phyloP scores from a whole-genome alignment of 2,888 invertebrate genomes.

The Carterocephalus palaemon region DNA sequence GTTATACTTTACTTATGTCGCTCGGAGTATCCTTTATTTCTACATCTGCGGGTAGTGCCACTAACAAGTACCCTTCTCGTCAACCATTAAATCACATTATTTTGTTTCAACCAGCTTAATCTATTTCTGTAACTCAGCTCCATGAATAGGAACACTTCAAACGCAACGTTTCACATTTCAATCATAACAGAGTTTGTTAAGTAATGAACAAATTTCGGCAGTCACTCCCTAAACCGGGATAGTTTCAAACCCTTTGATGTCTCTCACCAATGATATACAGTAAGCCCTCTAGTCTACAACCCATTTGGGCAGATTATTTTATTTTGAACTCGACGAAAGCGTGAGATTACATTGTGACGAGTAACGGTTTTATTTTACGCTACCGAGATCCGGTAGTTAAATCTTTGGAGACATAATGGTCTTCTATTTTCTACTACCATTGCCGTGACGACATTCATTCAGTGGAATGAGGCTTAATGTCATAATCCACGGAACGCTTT shows the following conservation, averaged over 20 bases:
- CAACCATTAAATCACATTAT: background rate
- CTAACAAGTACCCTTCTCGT: background rate
- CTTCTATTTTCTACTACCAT: constrained; percentile 6
- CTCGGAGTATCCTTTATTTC: background rate
- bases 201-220: constrained; percentile 45
- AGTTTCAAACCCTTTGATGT: constrained; percentile 50
- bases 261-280: constrained; percentile 47
- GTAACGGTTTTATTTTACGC: constrained; percentile 45
- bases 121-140: constrained; percentile 10
- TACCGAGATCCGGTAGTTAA: constrained; percentile 46
- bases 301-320: constrained; percentile 40
- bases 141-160: constrained; percentile 37
- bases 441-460: background rate
- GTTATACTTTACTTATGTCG: background rate
- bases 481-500: background rate
- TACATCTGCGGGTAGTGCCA: background rate
- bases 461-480: background rate
- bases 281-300: constrained; percentile 32
- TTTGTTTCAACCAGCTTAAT: background rate
- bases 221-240: constrained; percentile 40
- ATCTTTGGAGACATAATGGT: constrained; percentile 25
- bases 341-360: constrained; percentile 39
- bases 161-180: constrained; percentile 53
- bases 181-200: constrained; percentile 51
- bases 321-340: constrained; percentile 34